These are phyloP conservation scores for Chlamydotis undulata DNA, from an alignment of 2,113 vertebrate genomes.

Conservation along the genomic window DNA sequence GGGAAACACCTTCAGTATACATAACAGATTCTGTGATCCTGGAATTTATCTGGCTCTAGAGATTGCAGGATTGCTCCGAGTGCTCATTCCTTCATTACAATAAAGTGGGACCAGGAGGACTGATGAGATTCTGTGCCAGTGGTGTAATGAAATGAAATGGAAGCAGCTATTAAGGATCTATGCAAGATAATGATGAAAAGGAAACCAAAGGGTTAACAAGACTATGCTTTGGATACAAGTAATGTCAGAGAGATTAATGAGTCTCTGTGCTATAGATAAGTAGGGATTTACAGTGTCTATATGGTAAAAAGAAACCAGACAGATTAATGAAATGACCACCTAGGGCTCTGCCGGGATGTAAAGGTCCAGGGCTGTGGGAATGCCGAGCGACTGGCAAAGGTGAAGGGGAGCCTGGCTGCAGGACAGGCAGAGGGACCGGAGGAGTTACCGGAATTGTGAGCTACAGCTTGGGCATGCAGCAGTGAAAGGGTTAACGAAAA, in stretches of 20 bases:
- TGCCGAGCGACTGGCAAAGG: not conserved
- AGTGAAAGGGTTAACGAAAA: slow-evolving; percentile 15
- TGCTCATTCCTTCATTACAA: slow-evolving; percentile 17
- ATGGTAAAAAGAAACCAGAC: not conserved
- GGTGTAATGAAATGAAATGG: not conserved
- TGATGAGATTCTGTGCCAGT: not conserved
- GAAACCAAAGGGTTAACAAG: slow-evolving; percentile 15
- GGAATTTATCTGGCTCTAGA: slow-evolving; percentile 6
- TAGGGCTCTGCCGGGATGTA: not conserved
- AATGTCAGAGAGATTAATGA: not conserved
- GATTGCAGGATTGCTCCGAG: not conserved
- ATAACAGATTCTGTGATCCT: not conserved
- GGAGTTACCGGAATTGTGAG: not conserved
- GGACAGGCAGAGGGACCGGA: not conserved
- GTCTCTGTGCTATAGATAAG: not conserved
- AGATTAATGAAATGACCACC: not conserved
- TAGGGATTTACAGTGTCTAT: not conserved
- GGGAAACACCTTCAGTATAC: not conserved
- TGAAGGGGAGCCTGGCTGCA: not conserved
- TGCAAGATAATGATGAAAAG: not conserved
- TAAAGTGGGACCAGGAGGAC: not conserved
- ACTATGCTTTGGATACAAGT: not conserved
- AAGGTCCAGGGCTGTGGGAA: not conserved
- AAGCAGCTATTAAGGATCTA: not conserved
- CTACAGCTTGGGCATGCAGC: not conserved